Base-by-base conservation (phyloP, 2,888 invertebrate species). In the Merodon equestris region DNA sequence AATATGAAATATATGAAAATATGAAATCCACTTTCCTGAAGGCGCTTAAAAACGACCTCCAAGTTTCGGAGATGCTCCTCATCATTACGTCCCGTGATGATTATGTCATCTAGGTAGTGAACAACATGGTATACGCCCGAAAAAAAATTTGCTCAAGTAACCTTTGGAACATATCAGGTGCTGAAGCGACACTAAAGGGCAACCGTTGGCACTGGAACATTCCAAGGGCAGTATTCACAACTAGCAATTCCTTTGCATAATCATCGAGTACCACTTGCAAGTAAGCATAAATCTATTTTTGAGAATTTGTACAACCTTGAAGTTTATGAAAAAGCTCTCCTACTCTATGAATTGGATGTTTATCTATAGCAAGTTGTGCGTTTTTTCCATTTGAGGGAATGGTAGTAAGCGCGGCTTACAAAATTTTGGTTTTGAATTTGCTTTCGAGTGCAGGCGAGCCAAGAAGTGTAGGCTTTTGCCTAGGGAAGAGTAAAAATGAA, bases 191-290 rank as follows among this genome's bases (percentile, higher is more conserved):
- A 7, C 82, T 76, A 74, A 67, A 81, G 3, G 73, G 81, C 14
- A 81, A 68, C 18, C 87, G 82, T 38, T 85, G 84, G 44, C 85
- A 84, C 34, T 76, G 75, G 68, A 82, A 88, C 2, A 88, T 54
- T 0, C 87, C 87, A 19, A 84, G 84, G 47, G 86, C 86, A 0
- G 87, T 87, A 70, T 81, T 86, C 14, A 88, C 83, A n/a, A 86
- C 85, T 40, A 86, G 58, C 18, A 84, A 82, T 27, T 84, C 74
- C 60, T 82, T 81, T 76, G 84, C 17, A 3, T 61, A 51, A 13
- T 74, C 68, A 13, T 77, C 64, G 9, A 81, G 36, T 58, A 63
- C 18, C 1, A 79, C 34, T 17, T 74, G 79, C 12, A 54, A 54
- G 13, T 48, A 48, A 79, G 34, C 9, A 54, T 68, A 86, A 82